Base-by-base conservation (phyloP, 2,113 vertebrate species). In the Vanacampus margaritifer region DNA sequence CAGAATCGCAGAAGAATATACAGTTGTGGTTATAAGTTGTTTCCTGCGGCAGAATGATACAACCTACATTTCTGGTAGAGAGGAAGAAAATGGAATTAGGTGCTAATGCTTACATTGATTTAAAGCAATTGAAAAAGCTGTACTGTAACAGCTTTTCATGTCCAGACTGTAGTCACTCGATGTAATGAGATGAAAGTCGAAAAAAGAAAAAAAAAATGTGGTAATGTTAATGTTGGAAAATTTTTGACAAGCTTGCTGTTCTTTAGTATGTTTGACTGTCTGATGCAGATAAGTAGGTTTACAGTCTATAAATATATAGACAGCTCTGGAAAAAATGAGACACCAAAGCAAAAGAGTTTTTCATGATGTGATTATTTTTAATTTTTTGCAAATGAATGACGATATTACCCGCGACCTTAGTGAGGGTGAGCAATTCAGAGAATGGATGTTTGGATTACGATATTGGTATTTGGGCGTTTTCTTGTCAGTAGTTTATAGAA, bases 11-110 rank as follows among this genome's bases (percentile, higher is more conserved):
- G 21, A 21, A 59, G 59, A 62, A 39, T 43, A n/a, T 62, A 24
- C 12, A 62, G 59, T 41, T 62, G 59, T 62, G 59, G 59, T 62
- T 41, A 6, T 8, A 16, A 17, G 59, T 62, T 62, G 43, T 43
- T 62, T 62, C 59, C 59, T 62, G 37, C 32, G n/a, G 36, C 59
- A 61, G 36, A 61, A 39, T 41, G n/a, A 24, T 24, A 43, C 37
- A 62, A 43, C 12, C 36, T 39, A 60, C 35, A 23, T 60, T 60
- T 35, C 57, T 36, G 32, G 35, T 16, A 24, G n/a, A 41, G 37
- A 35, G 35, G 11, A 62, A 16, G 23, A 60, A 23, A 39, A 17
- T 5, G n/a, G 4, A 60, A 24, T 62, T 43, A 0, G 37, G 13
- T 5, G 11, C 37, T 62, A 6, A 24, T 24, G 37, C 7, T 24